Conservation (phyloP, 2,888 invertebrate species). For the Parnassius apollo region DNA sequence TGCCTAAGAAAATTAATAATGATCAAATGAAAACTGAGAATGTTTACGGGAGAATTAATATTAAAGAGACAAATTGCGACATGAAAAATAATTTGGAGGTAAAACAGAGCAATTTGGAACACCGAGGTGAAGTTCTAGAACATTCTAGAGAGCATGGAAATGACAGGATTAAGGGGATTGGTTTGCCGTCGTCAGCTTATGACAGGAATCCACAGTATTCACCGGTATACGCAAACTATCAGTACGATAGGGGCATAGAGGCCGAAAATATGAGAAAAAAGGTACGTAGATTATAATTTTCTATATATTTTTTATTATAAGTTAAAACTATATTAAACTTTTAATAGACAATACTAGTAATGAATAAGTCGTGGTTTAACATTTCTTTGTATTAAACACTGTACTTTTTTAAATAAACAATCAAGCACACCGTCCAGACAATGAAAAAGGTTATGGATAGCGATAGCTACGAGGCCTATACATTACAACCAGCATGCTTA, state of each 20-base stretch:
- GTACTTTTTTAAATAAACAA: no score
- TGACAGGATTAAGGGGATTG: neutral
- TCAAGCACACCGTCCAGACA: no score
- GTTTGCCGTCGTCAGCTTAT: conserved; percentile 47
- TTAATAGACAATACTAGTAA: no score
- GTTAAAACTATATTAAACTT: no score
- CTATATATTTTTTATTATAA: no score
- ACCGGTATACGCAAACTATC: conserved; percentile 62
- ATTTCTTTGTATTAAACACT: no score
- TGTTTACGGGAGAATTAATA: conserved; percentile 68
- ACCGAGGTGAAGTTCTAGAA: conserved; percentile 21
- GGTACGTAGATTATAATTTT: conserved; percentile 40
- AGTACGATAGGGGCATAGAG: conserved; percentile 69
- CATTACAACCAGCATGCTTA: no score
- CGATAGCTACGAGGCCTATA: no score
- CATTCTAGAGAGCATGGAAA: conserved; percentile 26
- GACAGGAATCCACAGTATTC: conserved; percentile 69
- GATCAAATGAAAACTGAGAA: conserved; percentile 41
- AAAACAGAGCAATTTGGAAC: conserved; percentile 20
- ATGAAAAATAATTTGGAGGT: conserved; percentile 18
- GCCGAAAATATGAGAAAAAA: conserved; percentile 63
- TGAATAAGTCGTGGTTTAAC: no score
- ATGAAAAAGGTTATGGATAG: no score
- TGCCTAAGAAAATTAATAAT: conserved; percentile 69
- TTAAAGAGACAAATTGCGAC: conserved; percentile 12